Evolutionary conservation across 1,140 invertebrate species (phyloP), one percentile per base, ranked within the genome.

Genomic region (Leptonema lineaticorne): DNA sequence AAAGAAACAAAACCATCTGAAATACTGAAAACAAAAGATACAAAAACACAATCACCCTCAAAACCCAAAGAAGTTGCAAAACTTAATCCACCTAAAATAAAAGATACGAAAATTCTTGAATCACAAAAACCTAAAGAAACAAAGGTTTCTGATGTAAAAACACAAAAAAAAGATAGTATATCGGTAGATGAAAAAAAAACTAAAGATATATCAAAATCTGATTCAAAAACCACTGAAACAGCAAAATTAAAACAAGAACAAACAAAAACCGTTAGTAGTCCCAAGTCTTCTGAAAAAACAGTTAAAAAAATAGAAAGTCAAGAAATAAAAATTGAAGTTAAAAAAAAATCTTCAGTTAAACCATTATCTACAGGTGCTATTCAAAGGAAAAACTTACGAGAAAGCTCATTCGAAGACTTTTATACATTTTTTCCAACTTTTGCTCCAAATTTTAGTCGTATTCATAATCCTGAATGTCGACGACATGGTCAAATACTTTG

Each of bases 401-500:
- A 78, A 77, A 84, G 75, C 74, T 77, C 82, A 74, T 84, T 85
- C 74, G 84, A 85, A 74, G 81, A 82, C 72, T 78, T 84, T 63
- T 81, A 85, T 58, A 78, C 87, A 68, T 84, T 82, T 71, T 78
- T 88, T 68, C 87, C 87, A 59, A 85, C 84, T 33, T 88, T 89
- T 78, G 83, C 88, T 72, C 85, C 86, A 67, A 88, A 88, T 81
- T 87, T 87, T 74, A 84, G 84, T 60, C 81, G 83, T 63, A 83
- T 87, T 66, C 82, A 85, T 73, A 83, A 87, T 77, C 77, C 82
- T 28, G 84, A 85, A 75, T 89, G 88, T 78, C 83, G 86, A 72
- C 83, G 86, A 73, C 87, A 89, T 63, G 83, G 88, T 48, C 86
- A 87, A 76, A 86, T 89, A 73, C 84, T 89, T 69, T 76, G 88